Percentiles rank a stretch among this genome's conserved stretches.
These are phyloP conservation scores for Leucophenga montana DNA, from an alignment of 2,888 invertebrate genomes.

Conservation along the genomic window DNA sequence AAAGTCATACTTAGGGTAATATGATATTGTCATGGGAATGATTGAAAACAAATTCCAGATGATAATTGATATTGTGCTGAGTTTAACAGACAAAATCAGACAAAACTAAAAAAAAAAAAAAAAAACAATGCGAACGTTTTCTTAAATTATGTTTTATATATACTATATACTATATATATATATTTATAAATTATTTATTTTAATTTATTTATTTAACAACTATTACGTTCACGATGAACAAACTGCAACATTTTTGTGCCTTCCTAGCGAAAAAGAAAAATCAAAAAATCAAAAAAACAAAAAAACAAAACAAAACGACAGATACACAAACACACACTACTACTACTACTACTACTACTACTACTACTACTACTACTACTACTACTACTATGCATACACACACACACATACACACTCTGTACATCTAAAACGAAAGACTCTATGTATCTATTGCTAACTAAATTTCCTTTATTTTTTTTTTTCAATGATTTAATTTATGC, in stretches of 20 bases:
- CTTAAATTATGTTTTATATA: slow-evolving; percentile 59
- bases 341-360: slow-evolving; percentile 27
- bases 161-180: slow-evolving; percentile 41
- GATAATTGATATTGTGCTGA: slow-evolving; percentile 32
- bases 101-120: slow-evolving; percentile 44
- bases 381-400: slow-evolving; percentile 22
- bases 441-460: not conserved
- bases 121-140: slow-evolving; percentile 50
- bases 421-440: not conserved
- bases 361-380: slow-evolving; percentile 23
- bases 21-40: not conserved
- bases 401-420: slow-evolving; percentile 39
- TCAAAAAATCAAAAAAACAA: slow-evolving; percentile 31
- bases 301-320: slow-evolving; percentile 37
- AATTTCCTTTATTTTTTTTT: slow-evolving; percentile 18
- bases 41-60: slow-evolving; percentile 16
- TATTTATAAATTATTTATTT: slow-evolving; percentile 72
- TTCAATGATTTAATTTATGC: slow-evolving; percentile 39
- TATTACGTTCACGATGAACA: slow-evolving; percentile 11
- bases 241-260: not conserved
- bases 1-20: slow-evolving; percentile 32
- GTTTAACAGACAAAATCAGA: slow-evolving; percentile 49
- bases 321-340: slow-evolving; percentile 42
- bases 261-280: slow-evolving; percentile 36
- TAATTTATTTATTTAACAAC: slow-evolving; percentile 68